Evolutionary conservation across 2,113 vertebrate genomes (phyloP).

Genomic region (Tragelaphus buxtoni): DNA sequence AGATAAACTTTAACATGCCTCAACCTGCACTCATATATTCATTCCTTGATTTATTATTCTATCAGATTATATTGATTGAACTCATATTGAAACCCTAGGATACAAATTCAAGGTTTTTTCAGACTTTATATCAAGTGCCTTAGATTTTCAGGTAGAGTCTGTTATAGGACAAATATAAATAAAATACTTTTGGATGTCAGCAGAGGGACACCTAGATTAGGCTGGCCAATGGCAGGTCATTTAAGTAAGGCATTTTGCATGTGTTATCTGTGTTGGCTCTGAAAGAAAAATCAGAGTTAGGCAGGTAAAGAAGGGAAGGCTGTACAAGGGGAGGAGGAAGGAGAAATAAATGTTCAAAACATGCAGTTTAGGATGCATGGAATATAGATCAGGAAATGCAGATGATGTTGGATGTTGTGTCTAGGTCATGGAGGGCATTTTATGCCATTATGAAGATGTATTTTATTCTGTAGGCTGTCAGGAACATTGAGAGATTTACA

Average conservation of each 20-base stretch:
- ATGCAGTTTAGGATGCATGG: not conserved
- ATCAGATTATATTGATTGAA: slow-evolving; percentile 18
- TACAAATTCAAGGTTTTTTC: not conserved
- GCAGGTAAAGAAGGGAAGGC: not conserved
- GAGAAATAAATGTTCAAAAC: not conserved
- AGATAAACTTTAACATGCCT: not conserved
- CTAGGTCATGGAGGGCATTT: not conserved
- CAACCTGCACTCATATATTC: not conserved
- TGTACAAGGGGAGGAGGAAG: not conserved
- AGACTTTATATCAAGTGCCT: not conserved
- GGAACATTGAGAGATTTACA: slow-evolving; percentile 30
- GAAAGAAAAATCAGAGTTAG: not conserved
- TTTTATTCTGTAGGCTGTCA: slow-evolving; percentile 31
- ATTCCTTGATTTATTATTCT: not conserved
- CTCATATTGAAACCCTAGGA: not conserved
- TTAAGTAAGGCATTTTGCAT: not conserved
- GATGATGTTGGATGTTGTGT: not conserved
- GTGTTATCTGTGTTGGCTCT: not conserved
- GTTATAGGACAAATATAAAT: not conserved
- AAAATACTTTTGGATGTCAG: not conserved
- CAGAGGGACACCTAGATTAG: not conserved
- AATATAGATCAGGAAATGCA: not conserved
- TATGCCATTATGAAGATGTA: not conserved
- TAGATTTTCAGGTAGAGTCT: not conserved
- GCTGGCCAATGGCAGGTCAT: not conserved